phyloP scores from a whole-genome alignment of 2,797 vertebrate genomes.

The Schizopygopsis malacanthus region DNA sequence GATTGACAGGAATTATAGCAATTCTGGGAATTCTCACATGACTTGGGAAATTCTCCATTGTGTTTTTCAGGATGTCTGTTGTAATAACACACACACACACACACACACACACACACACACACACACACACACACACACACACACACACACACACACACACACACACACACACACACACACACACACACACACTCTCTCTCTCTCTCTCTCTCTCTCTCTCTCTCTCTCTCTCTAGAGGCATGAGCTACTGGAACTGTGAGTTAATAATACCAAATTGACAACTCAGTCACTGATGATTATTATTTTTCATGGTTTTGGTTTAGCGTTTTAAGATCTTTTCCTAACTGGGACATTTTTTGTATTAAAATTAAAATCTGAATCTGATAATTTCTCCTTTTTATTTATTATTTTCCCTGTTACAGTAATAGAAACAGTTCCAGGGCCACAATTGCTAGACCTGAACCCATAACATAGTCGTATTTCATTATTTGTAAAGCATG shows the following conservation, averaged over 20 bases:
- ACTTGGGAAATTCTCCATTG: slow-evolving; percentile 28
- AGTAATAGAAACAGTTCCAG: background rate
- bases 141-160: no score
- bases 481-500: background rate
- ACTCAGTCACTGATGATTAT: background rate
- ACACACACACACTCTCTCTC: no score
- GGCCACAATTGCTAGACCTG: background rate
- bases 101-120: background rate
- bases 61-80: slow-evolving; percentile 23
- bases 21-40: background rate
- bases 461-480: background rate
- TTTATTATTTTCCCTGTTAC: background rate
- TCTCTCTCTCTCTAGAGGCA: no score
- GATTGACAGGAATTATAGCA: background rate
- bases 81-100: background rate
- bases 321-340: background rate
- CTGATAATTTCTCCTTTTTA: background rate
- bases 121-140: no score
- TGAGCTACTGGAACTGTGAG: background rate
- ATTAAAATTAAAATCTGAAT: background rate
- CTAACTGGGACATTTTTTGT: background rate
- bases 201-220: no score
- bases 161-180: no score
- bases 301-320: background rate
- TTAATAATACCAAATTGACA: background rate